A percentile compares a stretch with the other conserved stretches of the same genome.
phyloP scores from a whole-genome alignment of 2,113 vertebrate species.

The Colaptes auratus region DNA sequence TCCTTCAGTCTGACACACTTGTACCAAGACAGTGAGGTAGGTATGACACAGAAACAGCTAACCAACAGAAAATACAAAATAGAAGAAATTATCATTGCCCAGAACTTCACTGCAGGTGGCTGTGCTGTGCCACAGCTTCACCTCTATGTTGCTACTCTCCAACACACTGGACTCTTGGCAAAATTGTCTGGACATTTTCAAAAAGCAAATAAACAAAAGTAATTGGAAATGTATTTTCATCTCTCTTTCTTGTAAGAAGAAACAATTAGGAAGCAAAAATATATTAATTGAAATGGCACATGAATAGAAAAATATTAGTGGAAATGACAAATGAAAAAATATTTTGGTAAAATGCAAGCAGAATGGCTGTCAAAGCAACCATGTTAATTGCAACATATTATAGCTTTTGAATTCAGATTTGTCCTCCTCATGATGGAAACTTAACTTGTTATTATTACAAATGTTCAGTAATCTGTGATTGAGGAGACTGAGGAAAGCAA shows the following conservation, averaged over 20 bases:
- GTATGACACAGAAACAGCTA: neutral
- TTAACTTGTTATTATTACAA: neutral
- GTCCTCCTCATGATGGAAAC: neutral
- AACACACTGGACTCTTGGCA: neutral
- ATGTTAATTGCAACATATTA: neutral
- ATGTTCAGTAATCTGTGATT: neutral
- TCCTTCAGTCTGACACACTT: neutral
- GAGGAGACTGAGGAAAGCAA: neutral
- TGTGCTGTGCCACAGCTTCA: neutral
- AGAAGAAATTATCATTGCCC: neutral
- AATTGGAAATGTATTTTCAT: neutral
- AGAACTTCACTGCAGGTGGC: neutral
- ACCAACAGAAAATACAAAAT: neutral
- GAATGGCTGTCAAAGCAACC: constrained; percentile 12
- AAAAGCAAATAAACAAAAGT: neutral
- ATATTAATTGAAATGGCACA: neutral
- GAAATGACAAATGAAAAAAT: constrained; percentile 24
- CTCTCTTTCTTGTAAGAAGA: neutral
- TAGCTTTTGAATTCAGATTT: neutral
- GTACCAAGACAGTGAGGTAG: neutral
- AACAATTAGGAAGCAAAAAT: neutral
- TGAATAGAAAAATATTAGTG: neutral
- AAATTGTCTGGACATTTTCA: neutral
- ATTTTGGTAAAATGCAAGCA: constrained; percentile 3
- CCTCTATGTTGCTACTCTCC: neutral